Percentiles rank a stretch among this genome's conserved stretches.
Conservation (phyloP, 2,888 invertebrate genomes). For the Leptopilina syphax region DNA sequence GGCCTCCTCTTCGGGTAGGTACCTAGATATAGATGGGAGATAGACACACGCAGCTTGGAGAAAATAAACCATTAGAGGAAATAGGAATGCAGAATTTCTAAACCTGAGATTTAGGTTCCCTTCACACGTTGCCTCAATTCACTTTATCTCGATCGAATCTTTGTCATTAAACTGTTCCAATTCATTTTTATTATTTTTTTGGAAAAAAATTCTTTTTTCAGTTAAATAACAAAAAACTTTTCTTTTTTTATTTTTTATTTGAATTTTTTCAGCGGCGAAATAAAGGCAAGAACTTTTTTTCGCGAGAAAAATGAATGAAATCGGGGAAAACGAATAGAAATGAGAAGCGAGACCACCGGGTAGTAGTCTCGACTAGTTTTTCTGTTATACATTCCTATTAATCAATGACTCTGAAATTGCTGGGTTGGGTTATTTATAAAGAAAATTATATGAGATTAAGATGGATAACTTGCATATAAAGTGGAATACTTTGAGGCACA, state of each 20-base stretch:
- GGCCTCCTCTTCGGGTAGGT: conserved; percentile 41
- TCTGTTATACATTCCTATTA: conserved; percentile 18
- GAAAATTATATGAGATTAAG: conserved; percentile 26
- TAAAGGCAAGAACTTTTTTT: neutral
- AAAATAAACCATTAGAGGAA: conserved; percentile 62
- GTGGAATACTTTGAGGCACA: conserved; percentile 26
- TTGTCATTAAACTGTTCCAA: conserved; percentile 9
- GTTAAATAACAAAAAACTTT: too few species aligned
- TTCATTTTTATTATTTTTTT: neutral
- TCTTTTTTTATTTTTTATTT: too few species aligned
- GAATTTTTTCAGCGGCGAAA: neutral
- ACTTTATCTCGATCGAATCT: conserved; percentile 20
- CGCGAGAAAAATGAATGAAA: neutral
- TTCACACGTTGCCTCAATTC: conserved; percentile 42
- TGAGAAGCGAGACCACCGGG: neutral
- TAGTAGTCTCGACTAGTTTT: conserved; percentile 22
- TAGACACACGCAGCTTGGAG: conserved; percentile 58
- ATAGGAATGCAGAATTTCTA: conserved; percentile 59
- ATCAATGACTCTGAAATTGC: conserved; percentile 38
- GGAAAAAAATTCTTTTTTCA: neutral
- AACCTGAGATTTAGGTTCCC: conserved; percentile 55
- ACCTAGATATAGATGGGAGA: conserved; percentile 62
- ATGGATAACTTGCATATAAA: conserved; percentile 39
- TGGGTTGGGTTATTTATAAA: conserved; percentile 34
- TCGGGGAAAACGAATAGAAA: neutral